Evolutionary conservation across 2,113 vertebrate genomes (phyloP).

Genomic region (Cathartes aura): DNA sequence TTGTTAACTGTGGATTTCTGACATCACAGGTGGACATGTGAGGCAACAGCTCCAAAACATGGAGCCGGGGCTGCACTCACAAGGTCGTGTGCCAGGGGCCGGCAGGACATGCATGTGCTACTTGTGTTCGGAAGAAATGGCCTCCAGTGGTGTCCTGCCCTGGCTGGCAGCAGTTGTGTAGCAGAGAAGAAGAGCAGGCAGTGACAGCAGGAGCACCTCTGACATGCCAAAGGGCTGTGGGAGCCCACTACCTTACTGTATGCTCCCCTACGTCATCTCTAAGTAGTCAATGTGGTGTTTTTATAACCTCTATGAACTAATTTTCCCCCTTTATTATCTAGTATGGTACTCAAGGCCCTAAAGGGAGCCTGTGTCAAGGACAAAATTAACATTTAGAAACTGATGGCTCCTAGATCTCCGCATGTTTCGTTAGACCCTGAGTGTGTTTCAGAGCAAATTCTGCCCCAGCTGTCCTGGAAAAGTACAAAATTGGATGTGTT

Average conservation of each 20-base stretch:
- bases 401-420: background rate
- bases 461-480: background rate
- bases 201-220: background rate
- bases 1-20: background rate
- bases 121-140: background rate
- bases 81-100: background rate
- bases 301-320: background rate
- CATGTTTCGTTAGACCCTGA: background rate
- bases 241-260: background rate
- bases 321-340: background rate
- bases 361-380: background rate
- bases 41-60: background rate
- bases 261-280: background rate
- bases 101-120: background rate
- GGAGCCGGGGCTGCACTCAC: background rate
- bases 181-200: background rate
- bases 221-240: background rate
- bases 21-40: background rate
- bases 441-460: background rate
- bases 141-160: background rate
- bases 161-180: background rate
- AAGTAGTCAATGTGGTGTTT: background rate
- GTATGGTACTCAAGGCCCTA: background rate
- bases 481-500: background rate
- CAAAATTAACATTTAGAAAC: background rate